Evolutionary conservation across 2,888 invertebrate genomes (phyloP).

Genomic region (Sinelater perroti): DNA sequence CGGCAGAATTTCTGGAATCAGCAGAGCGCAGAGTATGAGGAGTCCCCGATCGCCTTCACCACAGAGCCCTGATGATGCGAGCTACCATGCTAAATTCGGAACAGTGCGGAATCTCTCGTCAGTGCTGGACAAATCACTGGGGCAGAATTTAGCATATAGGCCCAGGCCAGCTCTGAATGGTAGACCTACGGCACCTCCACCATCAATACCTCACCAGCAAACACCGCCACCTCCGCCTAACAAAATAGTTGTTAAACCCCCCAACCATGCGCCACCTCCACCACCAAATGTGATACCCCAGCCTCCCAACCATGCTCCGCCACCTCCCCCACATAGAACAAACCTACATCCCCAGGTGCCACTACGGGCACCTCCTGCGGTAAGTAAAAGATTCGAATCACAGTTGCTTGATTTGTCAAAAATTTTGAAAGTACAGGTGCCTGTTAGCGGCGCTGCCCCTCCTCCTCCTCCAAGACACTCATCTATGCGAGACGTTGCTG

Average conservation of each 20-base stretch:
- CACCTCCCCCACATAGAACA: constrained; percentile 52
- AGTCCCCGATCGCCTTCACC: constrained; percentile 76
- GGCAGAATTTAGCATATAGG: constrained; percentile 51
- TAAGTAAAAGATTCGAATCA: no score
- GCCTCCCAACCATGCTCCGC: constrained; percentile 44
- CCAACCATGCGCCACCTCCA: constrained; percentile 57
- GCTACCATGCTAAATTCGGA: constrained; percentile 54
- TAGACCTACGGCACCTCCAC: constrained; percentile 58
- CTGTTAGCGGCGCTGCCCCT: constrained; percentile 51
- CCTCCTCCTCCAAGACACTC: constrained; percentile 72
- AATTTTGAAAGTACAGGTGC: no score
- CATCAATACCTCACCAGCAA: constrained; percentile 58
- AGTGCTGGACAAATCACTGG: constrained; percentile 65
- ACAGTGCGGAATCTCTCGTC: constrained; percentile 60
- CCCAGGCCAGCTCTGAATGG: constrained; percentile 51
- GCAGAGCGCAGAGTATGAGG: constrained; percentile 85
- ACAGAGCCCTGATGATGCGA: constrained; percentile 57
- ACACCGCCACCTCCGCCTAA: constrained; percentile 60
- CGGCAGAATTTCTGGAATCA: constrained; percentile 64
- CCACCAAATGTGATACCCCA: constrained; percentile 48
- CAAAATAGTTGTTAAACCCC: constrained; percentile 53
- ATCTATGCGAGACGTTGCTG: constrained; percentile 65
- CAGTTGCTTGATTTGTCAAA: no score
- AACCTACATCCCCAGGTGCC: constrained; percentile 46
- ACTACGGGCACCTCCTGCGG: constrained; percentile 48